Percentiles rank a stretch among this genome's conserved stretches.
These are phyloP conservation scores for Archilochus colubris DNA, from an alignment of 2,113 vertebrate genomes.

Conservation along the genomic window DNA sequence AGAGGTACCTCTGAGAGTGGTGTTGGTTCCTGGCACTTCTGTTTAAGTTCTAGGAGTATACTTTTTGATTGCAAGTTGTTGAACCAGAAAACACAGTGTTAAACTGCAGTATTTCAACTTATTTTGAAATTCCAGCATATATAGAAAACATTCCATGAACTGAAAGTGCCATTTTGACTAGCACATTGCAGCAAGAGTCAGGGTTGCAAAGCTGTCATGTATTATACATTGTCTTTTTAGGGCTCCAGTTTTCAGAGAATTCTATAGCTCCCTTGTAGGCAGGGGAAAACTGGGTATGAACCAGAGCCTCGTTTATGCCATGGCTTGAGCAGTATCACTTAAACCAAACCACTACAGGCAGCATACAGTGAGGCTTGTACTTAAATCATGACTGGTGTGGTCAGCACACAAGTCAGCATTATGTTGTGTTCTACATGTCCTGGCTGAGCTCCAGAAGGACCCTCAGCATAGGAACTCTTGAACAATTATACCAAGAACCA, in stretches of 20 bases:
- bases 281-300: background rate
- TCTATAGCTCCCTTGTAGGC: background rate
- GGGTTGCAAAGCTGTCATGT: background rate
- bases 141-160: background rate
- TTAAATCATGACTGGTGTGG: background rate
- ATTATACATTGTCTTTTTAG: background rate
- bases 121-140: background rate
- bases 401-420: background rate
- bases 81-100: background rate
- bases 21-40: background rate
- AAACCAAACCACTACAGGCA: background rate
- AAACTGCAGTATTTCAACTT: background rate
- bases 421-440: background rate
- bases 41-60: background rate
- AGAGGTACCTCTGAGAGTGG: slow-evolving; percentile 15
- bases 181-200: background rate
- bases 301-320: background rate
- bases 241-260: background rate
- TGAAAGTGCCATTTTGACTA: background rate
- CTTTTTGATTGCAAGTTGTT: background rate
- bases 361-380: background rate
- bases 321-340: background rate
- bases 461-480: background rate
- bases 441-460: background rate
- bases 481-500: background rate